Evolutionary conservation across 1,140 invertebrate species (phyloP), one percentile per base, ranked within the genome.

Genomic region (Drosophila rufa): DNA sequence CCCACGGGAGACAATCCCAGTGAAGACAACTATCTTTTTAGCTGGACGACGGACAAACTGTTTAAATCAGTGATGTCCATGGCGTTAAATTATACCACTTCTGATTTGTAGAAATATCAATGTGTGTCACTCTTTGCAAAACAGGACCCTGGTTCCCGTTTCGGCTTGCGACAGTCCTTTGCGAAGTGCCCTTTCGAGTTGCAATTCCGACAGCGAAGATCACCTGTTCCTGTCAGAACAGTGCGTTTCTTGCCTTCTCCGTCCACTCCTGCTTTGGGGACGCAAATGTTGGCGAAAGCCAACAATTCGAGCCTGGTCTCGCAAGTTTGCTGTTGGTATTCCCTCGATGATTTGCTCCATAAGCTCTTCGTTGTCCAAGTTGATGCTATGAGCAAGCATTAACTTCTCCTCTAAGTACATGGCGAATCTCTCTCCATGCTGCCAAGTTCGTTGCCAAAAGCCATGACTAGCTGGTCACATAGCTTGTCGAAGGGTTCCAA

Each of bases 151-250:
- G 33, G 19, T 36, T 48, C 30, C 59, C 36, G 11, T 40, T 61
- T 50, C 15, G 22, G 59, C 22, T 42, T 61, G 46, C 33, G 36
- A 47, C 47, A 51, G 17, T 51, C 36, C 25, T 36, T 62, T 17
- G 48, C 60, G 6, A 64, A 40, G 51, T 53, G 38, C 3, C 33
- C n/a, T n/a, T n/a, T n/a, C n/a, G n/a, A n/a, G n/a, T n/a, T n/a
- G n/a, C n/a, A n/a, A n/a, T n/a, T n/a, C n/a, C 47, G 25, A n/a
- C 45, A 60, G 33, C 58, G 45, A 33, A 36, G 9, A 36, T 36
- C 33, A 11, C 33, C 33, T 11, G 33, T 36, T 36, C 33, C 33
- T 11, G 33, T 36, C 8, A 11, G 33, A 36, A 9, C 33, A 11
- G 33, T 36, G 9, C 33, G 8, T 33, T 33, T 33, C 33, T 33